Base-by-base conservation (phyloP, 2,113 vertebrate species). In the Mionectes macconnelli region DNA sequence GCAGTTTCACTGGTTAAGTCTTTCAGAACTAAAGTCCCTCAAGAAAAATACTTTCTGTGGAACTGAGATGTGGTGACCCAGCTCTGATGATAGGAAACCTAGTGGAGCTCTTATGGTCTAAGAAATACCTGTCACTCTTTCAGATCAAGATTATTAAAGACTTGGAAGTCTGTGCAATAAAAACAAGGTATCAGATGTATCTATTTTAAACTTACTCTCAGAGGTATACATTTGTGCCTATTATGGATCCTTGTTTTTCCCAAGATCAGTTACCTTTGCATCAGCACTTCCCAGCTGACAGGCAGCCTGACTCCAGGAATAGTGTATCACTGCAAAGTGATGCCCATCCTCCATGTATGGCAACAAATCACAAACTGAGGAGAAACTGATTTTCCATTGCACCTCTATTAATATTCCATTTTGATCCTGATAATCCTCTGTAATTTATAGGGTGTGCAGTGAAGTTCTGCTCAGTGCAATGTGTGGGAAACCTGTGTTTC, bases 311-410 rank as follows among this genome's bases (percentile, higher is more conserved):
- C 77, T 93, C 84, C 93, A 97, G 84, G 92, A 96, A 96, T 94
- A 93, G 87, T 39, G 80, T 89, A 56, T 92, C 85, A 63, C 21
- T 79, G 86, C 76, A 90, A 83, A 93, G 30, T 93, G 89, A 95
- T 49, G 73, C 85, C 67, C 55, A 56, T 77, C 87, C 69, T 95
- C 96, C 82, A 55, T 81, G 67, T 89, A 70, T 42, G 89, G 68
- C 80, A 90, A 49, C 76, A 95, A 95, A 92, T 59, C 64, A 92
- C 64, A 92, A 93, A 94, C 83, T 24, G 31, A 85, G 37, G 56
- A 93, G 92, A 97, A 97, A 96, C 95, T 91, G 78, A 81, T 94
- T 97, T 97, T 97, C 96, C 96, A 90, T 96, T 90, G 69, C 92
- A 90, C 55, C 19, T 90, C 95, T 94, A 94, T 96, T 96, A 96